These are phyloP conservation scores for Plestiodon gilberti DNA, from an alignment of 2,113 vertebrate species.

Conservation along the genomic window DNA sequence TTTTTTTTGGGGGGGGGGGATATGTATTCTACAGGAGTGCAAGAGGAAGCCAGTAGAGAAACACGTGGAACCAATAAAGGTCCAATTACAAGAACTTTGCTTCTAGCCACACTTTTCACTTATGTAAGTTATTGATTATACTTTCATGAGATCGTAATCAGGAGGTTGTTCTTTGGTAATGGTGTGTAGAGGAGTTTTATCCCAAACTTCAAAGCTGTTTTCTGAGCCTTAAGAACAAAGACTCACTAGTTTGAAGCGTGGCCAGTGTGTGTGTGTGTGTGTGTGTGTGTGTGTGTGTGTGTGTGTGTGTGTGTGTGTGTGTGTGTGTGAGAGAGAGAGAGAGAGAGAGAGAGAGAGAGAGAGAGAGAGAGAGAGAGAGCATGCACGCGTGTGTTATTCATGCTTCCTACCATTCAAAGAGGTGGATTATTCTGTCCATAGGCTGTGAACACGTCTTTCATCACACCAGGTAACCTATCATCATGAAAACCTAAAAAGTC, in stretches of 20 bases:
- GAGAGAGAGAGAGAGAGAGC: too few relatives aligned
- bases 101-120: conserved; percentile 79
- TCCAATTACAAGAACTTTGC: conserved; percentile 76
- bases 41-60: conserved; percentile 59
- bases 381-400: conserved; percentile 66
- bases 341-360: too few relatives aligned
- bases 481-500: conserved; percentile 65
- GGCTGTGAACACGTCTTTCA: conserved; percentile 72
- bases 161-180: conserved; percentile 82
- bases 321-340: too few relatives aligned
- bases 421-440: conserved; percentile 69
- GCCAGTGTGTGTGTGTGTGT: conserved; percentile 78
- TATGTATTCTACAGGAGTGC: conserved; percentile 58
- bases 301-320: conserved; percentile 74
- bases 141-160: conserved; percentile 88
- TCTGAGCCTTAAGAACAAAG: conserved; percentile 84
- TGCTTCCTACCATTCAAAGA: conserved; percentile 77
- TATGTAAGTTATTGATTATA: conserved; percentile 80
- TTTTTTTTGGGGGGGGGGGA: conserved; percentile 52
- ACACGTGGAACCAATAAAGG: conserved; percentile 79
- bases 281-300: conserved; percentile 71
- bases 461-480: conserved; percentile 70
- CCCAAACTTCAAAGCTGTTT: conserved; percentile 86
- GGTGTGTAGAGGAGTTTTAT: conserved; percentile 82
- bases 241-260: conserved; percentile 74